A percentile compares a stretch with the other conserved stretches of the same genome.
These are phyloP conservation scores for Lepus timidus DNA, from an alignment of 2,113 vertebrate species.

Conservation along the genomic window DNA sequence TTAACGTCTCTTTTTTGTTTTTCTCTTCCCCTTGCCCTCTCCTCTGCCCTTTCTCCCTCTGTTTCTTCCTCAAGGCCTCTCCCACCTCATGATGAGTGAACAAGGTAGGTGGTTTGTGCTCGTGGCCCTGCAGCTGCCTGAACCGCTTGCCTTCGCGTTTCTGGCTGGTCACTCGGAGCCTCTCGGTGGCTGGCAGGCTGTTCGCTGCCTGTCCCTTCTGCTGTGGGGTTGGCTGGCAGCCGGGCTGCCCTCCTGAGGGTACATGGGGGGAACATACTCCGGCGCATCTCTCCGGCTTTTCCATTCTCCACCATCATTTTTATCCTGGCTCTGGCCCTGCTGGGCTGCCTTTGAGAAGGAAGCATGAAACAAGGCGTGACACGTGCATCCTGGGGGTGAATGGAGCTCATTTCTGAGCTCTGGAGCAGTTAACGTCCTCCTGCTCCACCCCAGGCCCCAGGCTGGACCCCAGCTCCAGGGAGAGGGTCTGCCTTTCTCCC, in stretches of 20 bases:
- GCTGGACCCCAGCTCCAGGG: background rate
- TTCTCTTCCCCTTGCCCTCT: background rate
- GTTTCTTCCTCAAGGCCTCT: conserved; percentile 91
- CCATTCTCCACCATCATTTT: conserved; percentile 69
- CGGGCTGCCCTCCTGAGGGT: background rate
- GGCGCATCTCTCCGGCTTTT: conserved; percentile 56
- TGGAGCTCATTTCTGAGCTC: conserved; percentile 81
- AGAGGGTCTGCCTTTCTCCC: conserved; percentile 43
- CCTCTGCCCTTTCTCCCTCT: conserved; percentile 63
- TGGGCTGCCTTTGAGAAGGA: conserved; percentile 65
- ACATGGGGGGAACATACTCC: background rate
- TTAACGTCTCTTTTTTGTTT: conserved; percentile 80
- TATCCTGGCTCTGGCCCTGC: conserved; percentile 62
- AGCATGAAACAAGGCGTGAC: conserved; percentile 80
- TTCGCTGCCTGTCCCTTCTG: conserved; percentile 61
- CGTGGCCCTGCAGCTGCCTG: conserved; percentile 62
- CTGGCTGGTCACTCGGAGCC: conserved; percentile 68
- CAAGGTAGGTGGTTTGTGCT: conserved; percentile 93
- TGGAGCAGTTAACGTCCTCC: conserved; percentile 76
- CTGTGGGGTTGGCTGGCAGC: conserved; percentile 65
- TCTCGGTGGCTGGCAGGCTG: background rate
- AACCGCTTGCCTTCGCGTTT: conserved; percentile 64
- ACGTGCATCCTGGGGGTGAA: conserved; percentile 77
- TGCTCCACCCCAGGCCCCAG: conserved; percentile 52
- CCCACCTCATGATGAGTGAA: conserved; percentile 97